A percentile compares a stretch with the other conserved stretches of the same genome.
phyloP scores from a whole-genome alignment of 2,888 invertebrate species.

The Sclerodermus sp. region DNA sequence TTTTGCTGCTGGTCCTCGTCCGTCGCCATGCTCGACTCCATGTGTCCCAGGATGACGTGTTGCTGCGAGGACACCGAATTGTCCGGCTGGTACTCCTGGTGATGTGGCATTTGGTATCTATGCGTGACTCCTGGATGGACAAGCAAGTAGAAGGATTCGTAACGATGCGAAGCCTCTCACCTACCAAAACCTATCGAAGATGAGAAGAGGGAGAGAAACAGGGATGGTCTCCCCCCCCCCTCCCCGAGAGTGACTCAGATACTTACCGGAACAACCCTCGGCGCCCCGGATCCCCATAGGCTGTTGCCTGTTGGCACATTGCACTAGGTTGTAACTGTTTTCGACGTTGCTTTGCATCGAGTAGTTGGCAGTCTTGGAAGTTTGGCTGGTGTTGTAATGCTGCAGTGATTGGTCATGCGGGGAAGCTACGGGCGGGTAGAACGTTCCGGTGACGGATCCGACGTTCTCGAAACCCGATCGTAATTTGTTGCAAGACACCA shows the following conservation, averaged over 20 bases:
- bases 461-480: constrained; percentile 80
- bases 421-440: constrained; percentile 84
- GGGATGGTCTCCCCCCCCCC: too few species aligned
- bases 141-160: constrained; percentile 4
- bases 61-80: constrained; percentile 31
- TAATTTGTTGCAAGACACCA: constrained; percentile 82
- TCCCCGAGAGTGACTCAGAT: too few species aligned
- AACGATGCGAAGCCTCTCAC: neutral
- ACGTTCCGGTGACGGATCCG: constrained; percentile 84
- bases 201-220: too few species aligned
- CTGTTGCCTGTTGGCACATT: constrained; percentile 47
- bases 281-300: constrained; percentile 55
- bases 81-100: constrained; percentile 50
- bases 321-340: constrained; percentile 47
- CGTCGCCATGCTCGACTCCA: constrained; percentile 38
- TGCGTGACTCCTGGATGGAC: constrained; percentile 47
- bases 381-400: constrained; percentile 48
- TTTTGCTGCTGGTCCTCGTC: constrained; percentile 47
- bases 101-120: constrained; percentile 51
- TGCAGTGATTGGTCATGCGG: constrained; percentile 74
- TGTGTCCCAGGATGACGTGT: constrained; percentile 43
- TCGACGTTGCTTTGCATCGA: constrained; percentile 48
- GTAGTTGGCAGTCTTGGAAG: constrained; percentile 44
- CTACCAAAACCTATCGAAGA: neutral
- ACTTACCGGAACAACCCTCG: constrained; percentile 51